A percentile compares a stretch with the other conserved stretches of the same genome.
These are phyloP conservation scores for Cancer borealis DNA, from an alignment of 2,888 invertebrate species.

Conservation along the genomic window DNA sequence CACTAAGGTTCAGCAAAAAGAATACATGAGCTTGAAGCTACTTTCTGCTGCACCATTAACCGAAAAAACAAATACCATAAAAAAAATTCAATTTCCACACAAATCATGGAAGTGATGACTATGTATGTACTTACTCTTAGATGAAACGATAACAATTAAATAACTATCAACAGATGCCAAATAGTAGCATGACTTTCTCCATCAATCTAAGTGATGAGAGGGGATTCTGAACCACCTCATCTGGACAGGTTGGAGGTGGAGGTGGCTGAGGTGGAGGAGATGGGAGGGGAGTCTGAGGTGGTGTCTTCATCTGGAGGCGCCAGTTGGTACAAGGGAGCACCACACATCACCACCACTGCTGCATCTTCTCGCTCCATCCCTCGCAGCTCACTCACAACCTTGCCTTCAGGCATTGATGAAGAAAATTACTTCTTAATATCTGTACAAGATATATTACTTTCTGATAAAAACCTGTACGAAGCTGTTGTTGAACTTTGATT, in stretches of 20 bases:
- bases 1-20: background rate
- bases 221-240: slow-evolving; percentile 58
- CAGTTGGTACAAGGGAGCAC: slow-evolving; percentile 76
- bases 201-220: background rate
- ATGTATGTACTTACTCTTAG: background rate
- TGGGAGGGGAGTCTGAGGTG: slow-evolving; percentile 71
- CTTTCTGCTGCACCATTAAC: slow-evolving; percentile 8
- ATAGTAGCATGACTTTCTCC: background rate
- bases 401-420: slow-evolving; percentile 50
- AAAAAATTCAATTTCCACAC: background rate
- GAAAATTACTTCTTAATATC: background rate
- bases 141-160: background rate
- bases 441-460: no score
- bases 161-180: background rate
- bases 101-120: background rate
- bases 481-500: no score
- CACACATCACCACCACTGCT: slow-evolving; percentile 69
- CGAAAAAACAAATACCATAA: background rate
- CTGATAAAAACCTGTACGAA: no score
- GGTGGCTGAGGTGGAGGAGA: slow-evolving; percentile 74
- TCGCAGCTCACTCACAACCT: slow-evolving; percentile 68
- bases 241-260: slow-evolving; percentile 73
- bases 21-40: background rate
- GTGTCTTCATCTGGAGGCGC: slow-evolving; percentile 71
- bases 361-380: slow-evolving; percentile 77